Evolutionary conservation across 2,113 vertebrate genomes (phyloP).

Genomic region (Chloroceryle aenea): DNA sequence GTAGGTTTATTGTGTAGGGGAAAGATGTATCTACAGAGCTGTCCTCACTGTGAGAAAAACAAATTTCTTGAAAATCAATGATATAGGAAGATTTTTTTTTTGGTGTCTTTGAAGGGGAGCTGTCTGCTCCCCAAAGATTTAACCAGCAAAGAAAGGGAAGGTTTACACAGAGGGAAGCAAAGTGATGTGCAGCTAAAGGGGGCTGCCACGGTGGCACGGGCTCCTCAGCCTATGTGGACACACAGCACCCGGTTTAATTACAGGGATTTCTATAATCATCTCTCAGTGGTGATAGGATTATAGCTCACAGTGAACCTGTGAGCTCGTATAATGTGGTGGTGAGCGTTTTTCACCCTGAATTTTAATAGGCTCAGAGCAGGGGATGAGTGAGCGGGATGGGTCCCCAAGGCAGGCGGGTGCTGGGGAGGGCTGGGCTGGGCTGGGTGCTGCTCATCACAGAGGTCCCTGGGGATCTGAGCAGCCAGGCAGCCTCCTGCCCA

Average conservation of each 20-base stretch:
- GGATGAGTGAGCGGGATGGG: neutral
- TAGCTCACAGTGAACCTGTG: neutral
- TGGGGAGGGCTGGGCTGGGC: neutral
- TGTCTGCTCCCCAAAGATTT: neutral
- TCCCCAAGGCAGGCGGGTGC: neutral
- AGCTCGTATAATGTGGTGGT: neutral
- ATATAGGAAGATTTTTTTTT: neutral
- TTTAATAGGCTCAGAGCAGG: neutral
- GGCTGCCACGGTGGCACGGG: neutral
- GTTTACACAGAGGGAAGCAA: neutral
- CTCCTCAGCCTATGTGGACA: neutral
- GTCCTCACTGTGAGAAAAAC: neutral
- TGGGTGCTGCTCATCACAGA: neutral
- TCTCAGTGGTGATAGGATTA: neutral
- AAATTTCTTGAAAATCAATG: neutral
- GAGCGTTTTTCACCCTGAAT: fast-evolving
- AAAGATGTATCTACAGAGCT: neutral
- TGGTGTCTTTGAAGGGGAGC: neutral
- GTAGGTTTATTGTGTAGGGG: neutral
- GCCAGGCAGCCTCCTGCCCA: constrained; percentile 40
- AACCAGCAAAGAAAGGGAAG: neutral
- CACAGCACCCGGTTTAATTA: neutral
- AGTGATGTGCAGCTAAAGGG: neutral
- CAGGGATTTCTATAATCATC: neutral
- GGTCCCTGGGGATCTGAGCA: constrained; percentile 51